Conservation (phyloP, 2,888 invertebrate genomes). For the Drosophila silvestris region DNA sequence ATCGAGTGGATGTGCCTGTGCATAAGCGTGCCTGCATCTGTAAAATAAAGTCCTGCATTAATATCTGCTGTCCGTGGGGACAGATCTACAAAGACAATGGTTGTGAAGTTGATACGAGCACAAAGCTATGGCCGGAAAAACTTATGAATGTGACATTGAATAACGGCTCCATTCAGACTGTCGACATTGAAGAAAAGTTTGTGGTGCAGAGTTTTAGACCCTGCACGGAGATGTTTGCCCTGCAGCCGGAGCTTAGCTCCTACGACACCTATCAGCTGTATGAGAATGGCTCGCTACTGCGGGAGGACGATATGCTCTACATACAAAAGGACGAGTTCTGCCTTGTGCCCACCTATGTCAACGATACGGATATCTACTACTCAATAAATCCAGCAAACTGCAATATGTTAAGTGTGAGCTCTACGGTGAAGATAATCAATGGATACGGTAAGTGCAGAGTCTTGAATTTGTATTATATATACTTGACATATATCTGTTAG, state of each 20-base stretch:
- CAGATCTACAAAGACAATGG: conserved; percentile 43
- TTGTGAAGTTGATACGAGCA: conserved; percentile 45
- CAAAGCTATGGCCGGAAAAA: conserved; percentile 69
- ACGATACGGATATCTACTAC: conserved; percentile 67
- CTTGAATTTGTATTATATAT: neutral
- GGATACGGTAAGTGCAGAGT: conserved; percentile 72
- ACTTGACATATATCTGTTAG: neutral
- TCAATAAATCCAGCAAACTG: conserved; percentile 82
- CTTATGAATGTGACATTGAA: conserved; percentile 74
- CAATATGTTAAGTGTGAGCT: conserved; percentile 52
- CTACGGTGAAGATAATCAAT: conserved; percentile 78
- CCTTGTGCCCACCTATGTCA: conserved; percentile 66
- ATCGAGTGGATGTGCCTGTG: conserved; percentile 66
- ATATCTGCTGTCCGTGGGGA: conserved; percentile 83
- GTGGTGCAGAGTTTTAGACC: conserved; percentile 72
- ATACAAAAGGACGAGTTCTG: conserved; percentile 80
- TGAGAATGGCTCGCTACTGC: conserved; percentile 80
- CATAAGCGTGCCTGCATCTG: conserved; percentile 84
- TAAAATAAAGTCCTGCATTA: conserved; percentile 82
- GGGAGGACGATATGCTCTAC: conserved; percentile 67
- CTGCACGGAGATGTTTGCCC: conserved; percentile 66
- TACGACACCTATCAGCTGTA: conserved; percentile 72
- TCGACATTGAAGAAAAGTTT: conserved; percentile 68
- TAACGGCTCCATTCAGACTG: conserved; percentile 43
- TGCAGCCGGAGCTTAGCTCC: conserved; percentile 57